Evolutionary conservation across 2,797 vertebrate species (phyloP).

Genomic region (Siniperca scherzeri): DNA sequence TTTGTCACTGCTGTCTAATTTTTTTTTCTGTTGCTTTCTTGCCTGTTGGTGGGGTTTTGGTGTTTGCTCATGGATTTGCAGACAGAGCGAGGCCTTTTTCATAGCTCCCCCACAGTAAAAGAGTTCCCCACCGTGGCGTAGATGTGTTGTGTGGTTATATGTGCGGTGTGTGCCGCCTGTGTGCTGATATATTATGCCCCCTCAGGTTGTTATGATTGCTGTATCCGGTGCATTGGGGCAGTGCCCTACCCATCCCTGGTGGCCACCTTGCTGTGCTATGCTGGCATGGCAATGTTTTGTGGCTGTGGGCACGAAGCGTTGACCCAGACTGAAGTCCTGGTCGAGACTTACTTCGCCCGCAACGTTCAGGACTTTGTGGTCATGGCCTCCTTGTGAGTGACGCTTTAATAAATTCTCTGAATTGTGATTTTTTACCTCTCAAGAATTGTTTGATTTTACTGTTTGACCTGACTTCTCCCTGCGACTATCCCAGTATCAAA

Average conservation of each 20-base stretch:
- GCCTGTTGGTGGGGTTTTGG: slow-evolving; percentile 58
- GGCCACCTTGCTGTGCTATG: slow-evolving; percentile 96
- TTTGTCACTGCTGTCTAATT: slow-evolving; percentile 68
- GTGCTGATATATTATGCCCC: slow-evolving; percentile 88
- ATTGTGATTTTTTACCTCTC: background rate
- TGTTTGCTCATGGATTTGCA: slow-evolving; percentile 75
- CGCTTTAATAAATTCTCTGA: background rate
- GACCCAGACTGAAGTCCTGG: slow-evolving; percentile 92
- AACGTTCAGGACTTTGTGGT: slow-evolving; percentile 93
- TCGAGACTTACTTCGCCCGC: slow-evolving; percentile 96
- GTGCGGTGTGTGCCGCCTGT: slow-evolving; percentile 87
- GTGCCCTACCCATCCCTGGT: slow-evolving; percentile 96
- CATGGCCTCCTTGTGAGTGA: slow-evolving; percentile 95
- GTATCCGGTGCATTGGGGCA: slow-evolving; percentile 95
- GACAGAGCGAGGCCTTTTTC: slow-evolving; percentile 61
- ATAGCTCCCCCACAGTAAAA: slow-evolving; percentile 58
- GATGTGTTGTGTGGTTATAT: slow-evolving; percentile 86
- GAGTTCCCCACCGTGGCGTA: slow-evolving; percentile 61
- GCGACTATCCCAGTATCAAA: slow-evolving; percentile 88
- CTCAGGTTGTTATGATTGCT: slow-evolving; percentile 98
- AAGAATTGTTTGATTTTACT: background rate
- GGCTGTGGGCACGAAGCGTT: slow-evolving; percentile 97
- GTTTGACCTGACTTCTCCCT: slow-evolving; percentile 47
- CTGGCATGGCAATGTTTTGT: slow-evolving; percentile 96
- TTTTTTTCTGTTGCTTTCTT: slow-evolving; percentile 68